Conservation (phyloP, 2,888 invertebrate species). For the Zygothrica quintamaculata region DNA sequence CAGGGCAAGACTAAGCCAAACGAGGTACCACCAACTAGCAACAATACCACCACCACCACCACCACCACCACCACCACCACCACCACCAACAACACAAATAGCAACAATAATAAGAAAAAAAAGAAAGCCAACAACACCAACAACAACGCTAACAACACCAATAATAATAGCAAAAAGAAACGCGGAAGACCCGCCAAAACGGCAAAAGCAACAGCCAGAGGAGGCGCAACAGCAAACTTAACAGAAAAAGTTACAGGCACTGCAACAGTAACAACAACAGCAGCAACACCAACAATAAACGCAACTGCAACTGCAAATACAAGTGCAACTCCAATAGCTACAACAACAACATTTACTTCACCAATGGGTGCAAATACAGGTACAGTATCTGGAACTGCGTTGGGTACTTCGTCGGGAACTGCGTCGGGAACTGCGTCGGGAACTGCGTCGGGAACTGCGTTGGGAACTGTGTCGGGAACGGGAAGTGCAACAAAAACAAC, state of each 20-base stretch:
- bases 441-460: no score
- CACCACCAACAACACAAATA: slow-evolving; percentile 22
- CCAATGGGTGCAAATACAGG: no score
- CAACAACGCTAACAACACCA: slow-evolving; percentile 28
- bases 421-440: no score
- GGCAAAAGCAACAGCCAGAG: slow-evolving; percentile 3
- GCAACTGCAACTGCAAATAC: background rate
- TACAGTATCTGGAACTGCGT: no score
- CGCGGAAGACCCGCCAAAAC: slow-evolving; percentile 62
- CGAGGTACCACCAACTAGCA: slow-evolving; percentile 45
- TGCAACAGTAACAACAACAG: slow-evolving; percentile 71
- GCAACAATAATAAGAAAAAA: slow-evolving; percentile 51
- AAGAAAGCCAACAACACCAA: slow-evolving; percentile 46
- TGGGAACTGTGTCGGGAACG: no score
- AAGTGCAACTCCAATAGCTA: no score
- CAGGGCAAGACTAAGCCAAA: slow-evolving; percentile 81
- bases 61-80: background rate
- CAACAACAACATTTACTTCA: no score
- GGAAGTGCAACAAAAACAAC: slow-evolving; percentile 3
- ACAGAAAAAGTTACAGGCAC: slow-evolving; percentile 8
- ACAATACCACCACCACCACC: background rate
- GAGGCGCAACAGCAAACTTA: slow-evolving; percentile 57
- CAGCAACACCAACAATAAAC: background rate
- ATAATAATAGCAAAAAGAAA: slow-evolving; percentile 54
- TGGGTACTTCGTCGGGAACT: no score